Base-by-base conservation (phyloP, 2,113 vertebrate species). In the Corythornis cristatus region DNA sequence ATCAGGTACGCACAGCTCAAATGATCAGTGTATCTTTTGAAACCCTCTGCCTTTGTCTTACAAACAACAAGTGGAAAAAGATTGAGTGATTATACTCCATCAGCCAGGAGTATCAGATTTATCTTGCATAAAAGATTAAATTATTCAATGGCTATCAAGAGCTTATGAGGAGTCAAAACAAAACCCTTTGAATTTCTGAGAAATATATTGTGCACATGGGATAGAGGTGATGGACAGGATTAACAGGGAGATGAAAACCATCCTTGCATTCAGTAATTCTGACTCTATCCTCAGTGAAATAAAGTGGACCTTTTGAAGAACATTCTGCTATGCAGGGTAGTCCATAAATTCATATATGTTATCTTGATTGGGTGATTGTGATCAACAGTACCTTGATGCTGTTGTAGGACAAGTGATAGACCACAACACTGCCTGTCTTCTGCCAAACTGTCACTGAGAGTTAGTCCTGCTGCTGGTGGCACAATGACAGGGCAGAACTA, bases 71-170 rank as follows among this genome's bases (percentile, higher is more conserved):
- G 40, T 67, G 46, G 48, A 81, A 75, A 91, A 92, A 88, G 56
- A 90, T 43, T 42, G 53, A 86, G n/a, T 53, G 70, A 64, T 84
- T 92, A 81, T 68, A 90, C 21, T 78, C 14, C 33, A 37, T 56
- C n/a, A 82, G 48, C 14, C 25, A 79, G 45, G 5, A 75, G 31
- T 35, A 95, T 91, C 58, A 72, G 79, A 11, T 89, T 87, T 68
- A 60, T 16, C 56, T 51, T 65, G 57, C 22, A 72, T 29, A 83
- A 92, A 93, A 62, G 15, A 90, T 76, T 58, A 61, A 64, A 82
- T 78, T 50, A 88, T 70, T 95, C n/a, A 84, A 72, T 76, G 8
- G 37, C 13, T 68, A 74, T 37, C 31, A 84, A 68, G 54, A 72
- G 73, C 53, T 92, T 68, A 81, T 37, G 13, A 93, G 53, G 83